Conservation (phyloP, 2,113 vertebrate species). For the Onychorhynchus coronatus region DNA sequence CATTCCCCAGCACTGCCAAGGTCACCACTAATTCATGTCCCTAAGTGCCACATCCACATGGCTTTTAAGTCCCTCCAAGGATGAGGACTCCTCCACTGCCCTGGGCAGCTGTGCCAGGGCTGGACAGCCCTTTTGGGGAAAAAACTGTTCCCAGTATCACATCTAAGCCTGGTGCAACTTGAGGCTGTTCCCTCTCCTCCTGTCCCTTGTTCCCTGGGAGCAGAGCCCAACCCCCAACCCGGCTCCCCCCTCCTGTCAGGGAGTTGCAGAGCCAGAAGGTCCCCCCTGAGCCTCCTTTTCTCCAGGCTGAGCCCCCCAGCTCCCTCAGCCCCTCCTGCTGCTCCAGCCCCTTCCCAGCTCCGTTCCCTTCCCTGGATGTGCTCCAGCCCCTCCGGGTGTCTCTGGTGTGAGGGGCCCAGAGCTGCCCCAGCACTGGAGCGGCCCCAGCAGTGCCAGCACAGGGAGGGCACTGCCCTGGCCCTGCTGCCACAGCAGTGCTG, state of each 20-base stretch:
- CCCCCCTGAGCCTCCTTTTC: background rate
- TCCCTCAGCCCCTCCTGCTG: background rate
- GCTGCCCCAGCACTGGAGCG: background rate
- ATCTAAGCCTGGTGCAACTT: background rate
- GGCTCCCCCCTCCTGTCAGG: background rate
- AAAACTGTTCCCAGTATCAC: background rate
- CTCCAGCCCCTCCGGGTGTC: background rate
- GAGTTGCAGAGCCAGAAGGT: background rate
- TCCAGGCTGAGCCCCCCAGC: background rate
- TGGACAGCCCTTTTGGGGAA: background rate
- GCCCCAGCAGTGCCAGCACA: background rate
- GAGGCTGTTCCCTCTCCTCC: background rate
- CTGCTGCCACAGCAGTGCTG: background rate
- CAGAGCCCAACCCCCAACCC: rapidly evolving
- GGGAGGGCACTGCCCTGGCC: background rate
- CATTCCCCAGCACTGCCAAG: background rate
- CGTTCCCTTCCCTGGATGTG: rapidly evolving
- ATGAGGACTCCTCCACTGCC: background rate
- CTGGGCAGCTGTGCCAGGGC: background rate
- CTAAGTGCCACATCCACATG: rapidly evolving
- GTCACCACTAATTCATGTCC: background rate
- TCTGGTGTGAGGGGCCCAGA: background rate
- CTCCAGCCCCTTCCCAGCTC: background rate
- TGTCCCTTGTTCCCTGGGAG: background rate
- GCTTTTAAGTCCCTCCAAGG: background rate